phyloP scores from a whole-genome alignment of 2,113 vertebrate genomes.

The Sylvietta virens region DNA sequence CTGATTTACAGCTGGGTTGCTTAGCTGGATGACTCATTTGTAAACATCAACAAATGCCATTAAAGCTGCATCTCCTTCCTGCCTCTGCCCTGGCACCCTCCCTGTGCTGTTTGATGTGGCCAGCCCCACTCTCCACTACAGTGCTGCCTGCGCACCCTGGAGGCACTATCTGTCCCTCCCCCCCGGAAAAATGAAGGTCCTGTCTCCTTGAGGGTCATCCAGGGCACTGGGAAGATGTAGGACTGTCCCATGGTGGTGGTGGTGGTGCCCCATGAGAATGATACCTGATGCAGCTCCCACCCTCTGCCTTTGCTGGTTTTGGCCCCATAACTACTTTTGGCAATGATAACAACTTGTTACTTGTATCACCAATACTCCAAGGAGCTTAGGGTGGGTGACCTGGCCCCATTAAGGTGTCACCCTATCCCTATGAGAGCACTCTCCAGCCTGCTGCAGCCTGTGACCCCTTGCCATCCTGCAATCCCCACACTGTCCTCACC shows the following conservation, averaged over 20 bases:
- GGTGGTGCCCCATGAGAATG: neutral
- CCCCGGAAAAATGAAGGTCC: rapidly evolving
- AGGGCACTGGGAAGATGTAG: neutral
- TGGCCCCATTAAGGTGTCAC: neutral
- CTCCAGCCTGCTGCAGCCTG: neutral
- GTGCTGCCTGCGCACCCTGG: rapidly evolving
- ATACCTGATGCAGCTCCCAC: neutral
- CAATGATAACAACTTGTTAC: neutral
- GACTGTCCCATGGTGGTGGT: neutral
- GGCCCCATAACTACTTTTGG: neutral
- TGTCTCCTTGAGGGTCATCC: neutral
- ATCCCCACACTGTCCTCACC: too few species aligned
- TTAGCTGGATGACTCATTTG: constrained; percentile 42
- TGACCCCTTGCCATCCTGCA: too few species aligned
- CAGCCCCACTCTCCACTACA: rapidly evolving
- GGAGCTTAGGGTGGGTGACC: neutral
- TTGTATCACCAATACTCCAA: neutral
- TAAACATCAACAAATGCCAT: constrained; percentile 50
- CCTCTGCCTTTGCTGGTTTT: neutral
- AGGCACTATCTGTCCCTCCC: neutral
- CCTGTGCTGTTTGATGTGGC: rapidly evolving
- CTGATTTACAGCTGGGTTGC: constrained; percentile 55
- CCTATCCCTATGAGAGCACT: neutral
- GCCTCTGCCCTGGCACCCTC: neutral
- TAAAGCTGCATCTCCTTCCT: constrained; percentile 36